These are phyloP conservation scores for Equus przewalskii DNA, from an alignment of 2,113 vertebrate genomes.

Conservation along the genomic window DNA sequence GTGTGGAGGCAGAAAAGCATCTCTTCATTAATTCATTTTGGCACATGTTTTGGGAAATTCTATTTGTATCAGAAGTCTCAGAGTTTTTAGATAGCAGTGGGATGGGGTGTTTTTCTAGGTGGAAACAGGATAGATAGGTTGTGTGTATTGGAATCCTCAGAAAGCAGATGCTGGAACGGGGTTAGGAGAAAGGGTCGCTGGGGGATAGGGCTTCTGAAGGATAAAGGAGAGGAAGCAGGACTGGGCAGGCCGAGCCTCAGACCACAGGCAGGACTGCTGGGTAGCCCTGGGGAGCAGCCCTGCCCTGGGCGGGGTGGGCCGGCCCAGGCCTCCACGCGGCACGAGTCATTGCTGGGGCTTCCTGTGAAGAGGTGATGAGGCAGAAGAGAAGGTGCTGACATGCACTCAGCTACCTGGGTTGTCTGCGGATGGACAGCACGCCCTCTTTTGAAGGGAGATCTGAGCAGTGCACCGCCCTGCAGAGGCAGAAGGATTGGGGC, in stretches of 20 bases:
- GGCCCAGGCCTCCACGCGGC: fast-evolving
- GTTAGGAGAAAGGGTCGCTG: neutral
- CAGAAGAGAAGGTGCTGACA: neutral
- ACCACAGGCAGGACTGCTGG: fast-evolving
- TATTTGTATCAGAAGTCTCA: slow-evolving; percentile 15
- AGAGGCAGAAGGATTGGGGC: too few species aligned
- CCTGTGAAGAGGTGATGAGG: neutral
- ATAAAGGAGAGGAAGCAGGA: neutral
- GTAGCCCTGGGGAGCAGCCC: neutral
- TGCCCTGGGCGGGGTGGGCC: neutral
- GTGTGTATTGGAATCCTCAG: neutral
- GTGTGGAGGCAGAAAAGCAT: neutral
- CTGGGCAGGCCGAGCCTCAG: neutral
- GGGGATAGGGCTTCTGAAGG: neutral
- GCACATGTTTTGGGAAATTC: neutral
- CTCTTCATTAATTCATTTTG: slow-evolving; percentile 6
- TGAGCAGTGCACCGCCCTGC: neutral
- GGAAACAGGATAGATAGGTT: neutral
- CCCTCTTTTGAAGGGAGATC: neutral
- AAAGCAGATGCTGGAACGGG: neutral
- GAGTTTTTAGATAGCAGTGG: neutral
- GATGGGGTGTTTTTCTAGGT: neutral
- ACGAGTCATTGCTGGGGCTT: neutral
- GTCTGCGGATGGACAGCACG: neutral
- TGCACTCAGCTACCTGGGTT: neutral